Evolutionary conservation across 1,140 invertebrate species (phyloP).

Genomic region (Trachymyrmex cornetzi): DNA sequence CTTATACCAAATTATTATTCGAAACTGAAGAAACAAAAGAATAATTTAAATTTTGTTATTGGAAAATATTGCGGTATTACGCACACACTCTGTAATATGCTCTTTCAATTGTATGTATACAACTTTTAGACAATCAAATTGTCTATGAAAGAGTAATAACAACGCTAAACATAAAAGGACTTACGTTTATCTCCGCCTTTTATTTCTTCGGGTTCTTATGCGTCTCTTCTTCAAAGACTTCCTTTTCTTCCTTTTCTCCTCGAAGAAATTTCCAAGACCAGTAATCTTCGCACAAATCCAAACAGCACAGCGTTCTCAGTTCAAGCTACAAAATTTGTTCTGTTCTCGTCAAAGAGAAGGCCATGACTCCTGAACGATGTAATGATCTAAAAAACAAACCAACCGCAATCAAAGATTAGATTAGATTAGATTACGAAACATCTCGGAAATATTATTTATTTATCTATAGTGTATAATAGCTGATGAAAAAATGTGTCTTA

Average conservation of each 20-base stretch:
- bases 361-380: slow-evolving; percentile 44
- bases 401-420: slow-evolving; percentile 56
- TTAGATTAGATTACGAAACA: slow-evolving; percentile 60
- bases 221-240: slow-evolving; percentile 41
- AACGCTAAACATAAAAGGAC: slow-evolving; percentile 24
- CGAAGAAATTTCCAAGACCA: slow-evolving; percentile 39
- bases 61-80: slow-evolving; percentile 3
- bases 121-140: background rate
- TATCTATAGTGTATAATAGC: background rate
- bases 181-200: slow-evolving; percentile 64
- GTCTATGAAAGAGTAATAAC: slow-evolving; percentile 27
- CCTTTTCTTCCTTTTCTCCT: slow-evolving; percentile 46
- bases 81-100: background rate
- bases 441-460: slow-evolving; percentile 9
- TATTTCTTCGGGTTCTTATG: slow-evolving; percentile 48
- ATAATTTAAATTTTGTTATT: background rate
- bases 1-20: background rate
- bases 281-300: slow-evolving; percentile 25
- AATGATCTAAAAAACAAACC: slow-evolving; percentile 62
- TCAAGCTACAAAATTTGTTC: slow-evolving; percentile 22
- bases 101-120: background rate
- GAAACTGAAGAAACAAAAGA: background rate
- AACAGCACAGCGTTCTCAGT: slow-evolving; percentile 30
- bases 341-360: slow-evolving; percentile 49
- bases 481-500: background rate